phyloP scores from a whole-genome alignment of 2,797 vertebrate genomes.

The Eleutherodactylus coqui region DNA sequence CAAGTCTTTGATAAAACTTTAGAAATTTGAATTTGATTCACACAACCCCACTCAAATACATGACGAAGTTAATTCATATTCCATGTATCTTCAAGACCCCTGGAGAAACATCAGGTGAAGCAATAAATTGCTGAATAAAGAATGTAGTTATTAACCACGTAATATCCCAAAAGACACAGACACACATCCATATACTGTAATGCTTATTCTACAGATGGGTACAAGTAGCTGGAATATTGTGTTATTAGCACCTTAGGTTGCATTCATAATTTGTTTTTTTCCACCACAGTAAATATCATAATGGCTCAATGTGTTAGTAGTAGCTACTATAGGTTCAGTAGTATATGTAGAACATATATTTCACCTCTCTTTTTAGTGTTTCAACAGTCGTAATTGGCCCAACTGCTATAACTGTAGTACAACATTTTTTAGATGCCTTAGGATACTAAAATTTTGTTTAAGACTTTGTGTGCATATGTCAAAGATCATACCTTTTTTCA shows the following conservation, averaged over 20 bases:
- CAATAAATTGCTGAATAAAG: background rate
- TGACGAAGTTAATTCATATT: conserved; percentile 11
- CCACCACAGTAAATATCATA: background rate
- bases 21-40: conserved; percentile 6
- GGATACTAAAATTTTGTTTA: background rate
- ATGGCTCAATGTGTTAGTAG: background rate
- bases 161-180: background rate
- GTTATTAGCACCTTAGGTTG: background rate
- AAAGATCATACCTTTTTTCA: background rate
- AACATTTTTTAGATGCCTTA: background rate
- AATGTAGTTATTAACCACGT: background rate
- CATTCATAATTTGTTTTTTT: background rate
- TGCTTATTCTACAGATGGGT: background rate
- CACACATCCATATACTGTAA: background rate
- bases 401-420: background rate
- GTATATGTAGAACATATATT: background rate
- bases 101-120: background rate
- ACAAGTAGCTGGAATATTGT: background rate
- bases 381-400: background rate
- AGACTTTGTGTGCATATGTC: background rate
- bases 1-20: conserved; percentile 36
- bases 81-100: background rate
- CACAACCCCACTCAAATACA: background rate
- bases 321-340: background rate
- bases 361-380: background rate